Evolutionary conservation across 2,113 vertebrate genomes (phyloP).

Genomic region (Physeter macrocephalus): DNA sequence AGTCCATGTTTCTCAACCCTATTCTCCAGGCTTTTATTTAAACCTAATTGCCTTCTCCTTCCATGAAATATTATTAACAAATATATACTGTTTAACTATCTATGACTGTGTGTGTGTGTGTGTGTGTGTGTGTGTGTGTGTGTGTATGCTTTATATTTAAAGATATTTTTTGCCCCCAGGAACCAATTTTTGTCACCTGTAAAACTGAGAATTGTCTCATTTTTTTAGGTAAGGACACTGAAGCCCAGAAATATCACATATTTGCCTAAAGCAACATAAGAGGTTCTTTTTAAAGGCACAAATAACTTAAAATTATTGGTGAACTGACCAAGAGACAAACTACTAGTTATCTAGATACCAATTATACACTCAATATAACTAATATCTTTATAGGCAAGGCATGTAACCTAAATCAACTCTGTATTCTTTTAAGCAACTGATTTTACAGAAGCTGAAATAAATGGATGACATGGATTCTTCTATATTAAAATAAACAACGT

Average conservation of each 20-base stretch:
- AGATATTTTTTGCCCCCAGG: background rate
- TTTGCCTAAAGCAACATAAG: background rate
- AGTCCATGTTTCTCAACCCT: background rate
- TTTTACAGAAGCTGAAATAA: background rate
- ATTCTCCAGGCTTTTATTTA: background rate
- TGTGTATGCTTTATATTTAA: background rate
- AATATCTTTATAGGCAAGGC: background rate
- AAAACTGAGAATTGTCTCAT: background rate
- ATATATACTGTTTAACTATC: background rate
- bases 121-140: background rate
- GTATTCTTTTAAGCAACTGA: background rate
- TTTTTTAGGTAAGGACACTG: background rate
- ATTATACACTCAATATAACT: background rate
- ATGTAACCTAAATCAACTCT: background rate
- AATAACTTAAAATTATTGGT: background rate
- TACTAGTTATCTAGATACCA: background rate
- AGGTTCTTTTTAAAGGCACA: background rate
- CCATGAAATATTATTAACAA: background rate
- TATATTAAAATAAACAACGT: background rate
- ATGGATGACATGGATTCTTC: background rate
- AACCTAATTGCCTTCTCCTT: background rate
- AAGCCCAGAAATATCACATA: background rate
- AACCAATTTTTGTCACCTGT: background rate
- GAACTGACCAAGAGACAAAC: background rate
- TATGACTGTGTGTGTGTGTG: background rate